Percentiles rank a stretch among this genome's conserved stretches.
Evolutionary conservation across 92 coral and sea anemone species (phyloP).

Genomic region (Umimayanthus kanabou): DNA sequence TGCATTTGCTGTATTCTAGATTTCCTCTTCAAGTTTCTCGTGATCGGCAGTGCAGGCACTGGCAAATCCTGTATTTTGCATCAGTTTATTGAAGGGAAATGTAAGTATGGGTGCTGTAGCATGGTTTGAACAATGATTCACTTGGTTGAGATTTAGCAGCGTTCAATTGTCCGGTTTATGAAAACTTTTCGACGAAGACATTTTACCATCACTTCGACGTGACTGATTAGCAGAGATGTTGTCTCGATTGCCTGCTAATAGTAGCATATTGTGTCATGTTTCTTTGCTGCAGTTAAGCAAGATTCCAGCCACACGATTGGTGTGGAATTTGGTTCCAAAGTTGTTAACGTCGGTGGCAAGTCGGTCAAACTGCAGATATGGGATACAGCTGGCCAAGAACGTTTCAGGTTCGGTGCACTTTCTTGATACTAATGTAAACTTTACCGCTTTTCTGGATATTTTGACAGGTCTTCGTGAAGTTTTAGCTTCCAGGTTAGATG

Average conservation of each 20-base stretch:
- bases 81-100: constrained; percentile 99
- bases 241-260: background rate
- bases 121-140: background rate
- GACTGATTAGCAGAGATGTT: background rate
- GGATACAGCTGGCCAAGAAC: constrained; percentile 99
- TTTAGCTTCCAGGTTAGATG: too few relatives aligned
- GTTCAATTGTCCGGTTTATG: background rate
- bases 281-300: constrained; percentile 77
- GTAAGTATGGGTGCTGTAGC: constrained; percentile 59
- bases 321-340: constrained; percentile 98
- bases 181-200: background rate
- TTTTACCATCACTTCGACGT: constrained; percentile 6
- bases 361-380: constrained; percentile 97
- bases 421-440: background rate
- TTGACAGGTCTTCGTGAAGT: background rate
- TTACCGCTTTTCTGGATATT: background rate
- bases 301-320: constrained; percentile 99
- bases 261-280: background rate
- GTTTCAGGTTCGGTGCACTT: constrained; percentile 74
- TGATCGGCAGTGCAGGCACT: constrained; percentile 99
- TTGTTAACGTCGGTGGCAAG: constrained; percentile 96
- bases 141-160: background rate
- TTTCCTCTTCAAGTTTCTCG: constrained; percentile 98
- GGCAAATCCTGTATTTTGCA: constrained; percentile 98
- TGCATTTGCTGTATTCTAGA: constrained; percentile 59